Conservation (phyloP, 2,888 invertebrate genomes). For the Oligia strigilis region DNA sequence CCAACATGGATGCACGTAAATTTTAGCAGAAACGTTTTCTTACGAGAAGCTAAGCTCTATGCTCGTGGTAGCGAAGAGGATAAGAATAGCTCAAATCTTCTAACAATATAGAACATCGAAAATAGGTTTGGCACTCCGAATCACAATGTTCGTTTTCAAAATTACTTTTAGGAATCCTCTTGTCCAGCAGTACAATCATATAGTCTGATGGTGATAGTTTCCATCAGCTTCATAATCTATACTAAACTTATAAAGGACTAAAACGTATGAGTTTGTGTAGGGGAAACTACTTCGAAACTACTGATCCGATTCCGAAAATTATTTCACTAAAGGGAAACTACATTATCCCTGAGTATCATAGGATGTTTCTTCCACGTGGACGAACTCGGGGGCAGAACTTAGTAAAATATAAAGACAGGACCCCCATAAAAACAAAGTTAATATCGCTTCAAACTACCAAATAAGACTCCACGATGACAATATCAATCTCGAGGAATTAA, state of each 20-base stretch:
- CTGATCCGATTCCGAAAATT: not conserved
- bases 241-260: not conserved
- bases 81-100: not conserved
- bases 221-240: not conserved
- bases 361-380: not conserved
- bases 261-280: not conserved
- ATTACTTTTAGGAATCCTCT: no score
- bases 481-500: conserved; percentile 58
- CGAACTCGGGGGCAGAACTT: not conserved
- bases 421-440: not conserved
- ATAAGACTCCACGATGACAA: conserved; percentile 53
- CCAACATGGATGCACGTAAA: not conserved
- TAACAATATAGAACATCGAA: not conserved
- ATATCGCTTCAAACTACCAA: conserved; percentile 5
- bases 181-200: not conserved
- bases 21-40: not conserved
- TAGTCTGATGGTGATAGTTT: no score
- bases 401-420: not conserved
- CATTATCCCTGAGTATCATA: not conserved
- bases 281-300: not conserved
- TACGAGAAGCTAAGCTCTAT: not conserved
- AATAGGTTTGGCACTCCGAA: not conserved
- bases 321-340: not conserved
- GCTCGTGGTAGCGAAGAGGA: not conserved
- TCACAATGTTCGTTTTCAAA: not conserved